Conservation (phyloP, 1,140 invertebrate species). For the Diachasmimorpha longicaudata region DNA sequence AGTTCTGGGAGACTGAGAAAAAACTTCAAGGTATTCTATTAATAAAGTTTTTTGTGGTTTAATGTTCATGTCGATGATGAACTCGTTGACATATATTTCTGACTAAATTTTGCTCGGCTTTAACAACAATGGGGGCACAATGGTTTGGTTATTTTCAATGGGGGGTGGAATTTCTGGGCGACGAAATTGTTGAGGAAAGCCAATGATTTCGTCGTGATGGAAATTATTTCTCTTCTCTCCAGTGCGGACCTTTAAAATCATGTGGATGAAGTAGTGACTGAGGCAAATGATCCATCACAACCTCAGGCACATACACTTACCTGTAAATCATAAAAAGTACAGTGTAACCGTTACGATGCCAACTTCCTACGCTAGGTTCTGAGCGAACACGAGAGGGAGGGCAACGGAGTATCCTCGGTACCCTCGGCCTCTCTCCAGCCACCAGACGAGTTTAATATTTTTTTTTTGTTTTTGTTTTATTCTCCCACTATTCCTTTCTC, state of each 20-base stretch:
- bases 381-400: neutral
- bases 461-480: constrained; percentile 22
- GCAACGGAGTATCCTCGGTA: constrained; percentile 5
- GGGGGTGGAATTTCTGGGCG: too few relatives aligned
- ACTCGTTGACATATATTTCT: too few relatives aligned
- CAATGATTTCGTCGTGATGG: too few relatives aligned
- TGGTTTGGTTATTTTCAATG: too few relatives aligned
- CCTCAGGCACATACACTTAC: neutral
- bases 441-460: neutral
- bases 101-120: too few relatives aligned
- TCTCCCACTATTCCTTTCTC: constrained; percentile 8
- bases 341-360: neutral
- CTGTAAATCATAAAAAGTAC: neutral
- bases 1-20: constrained; percentile 96
- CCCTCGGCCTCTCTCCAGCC: constrained; percentile 1
- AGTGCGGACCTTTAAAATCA: too few relatives aligned
- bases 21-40: constrained; percentile 85
- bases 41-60: neutral
- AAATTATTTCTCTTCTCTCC: too few relatives aligned
- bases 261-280: neutral
- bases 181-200: too few relatives aligned
- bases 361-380: constrained; percentile 12
- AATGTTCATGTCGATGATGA: too few relatives aligned
- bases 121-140: too few relatives aligned
- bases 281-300: neutral